Base-by-base conservation (phyloP, 2,113 vertebrate species). In the Thalassarche chlororhynchos region DNA sequence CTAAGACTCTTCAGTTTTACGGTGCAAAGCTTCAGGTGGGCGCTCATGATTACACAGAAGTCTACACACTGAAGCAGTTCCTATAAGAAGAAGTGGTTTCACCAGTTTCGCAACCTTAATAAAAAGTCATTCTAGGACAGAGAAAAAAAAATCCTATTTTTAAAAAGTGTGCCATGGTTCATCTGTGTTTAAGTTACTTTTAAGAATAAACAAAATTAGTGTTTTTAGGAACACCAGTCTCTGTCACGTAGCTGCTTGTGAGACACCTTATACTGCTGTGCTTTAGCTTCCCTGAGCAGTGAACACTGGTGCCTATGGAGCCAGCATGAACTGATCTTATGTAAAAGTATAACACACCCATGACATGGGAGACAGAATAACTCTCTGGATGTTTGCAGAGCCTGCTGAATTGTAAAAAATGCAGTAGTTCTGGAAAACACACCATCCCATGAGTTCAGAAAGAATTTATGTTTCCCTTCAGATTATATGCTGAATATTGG, bases 61-160 rank as follows among this genome's bases (percentile, higher is more conserved):
- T 68, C 75, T 93, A 65, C 60, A 47, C 25, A 81, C 68, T 86
- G 72, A 74, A 89, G 36, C 31, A 68, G 42, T 40, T 89, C 80
- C 66, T 90, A 83, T 93, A 95, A 85, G 36, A 75, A 97, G 64
- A 84, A 95, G 93, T 36, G 64, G 81, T 94, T 97, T 95, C 78
- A 81, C 69, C 58, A 65, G 89, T 74, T 96, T 95, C 84, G 58
- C 84, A 97, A 88, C 81, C 84, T 92, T 82, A 91, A 93, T 23
- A 84, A 75, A 77, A 86, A 84, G 34, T 36, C 38, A 55, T 71
- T 93, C 46, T 71, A 61, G 69, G 25, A 49, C 9, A 57, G 28
- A 87, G 34, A 38, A 76, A 87, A 52, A 83, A 79, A 55, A 21
- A 1, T 8, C n/a, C 7, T 54, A 10, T 78, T 79, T 54, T 57